Percentiles rank a stretch among this genome's conserved stretches.
Evolutionary conservation across 2,113 vertebrate genomes (phyloP).

Genomic region (Ramphastos sulfuratus): DNA sequence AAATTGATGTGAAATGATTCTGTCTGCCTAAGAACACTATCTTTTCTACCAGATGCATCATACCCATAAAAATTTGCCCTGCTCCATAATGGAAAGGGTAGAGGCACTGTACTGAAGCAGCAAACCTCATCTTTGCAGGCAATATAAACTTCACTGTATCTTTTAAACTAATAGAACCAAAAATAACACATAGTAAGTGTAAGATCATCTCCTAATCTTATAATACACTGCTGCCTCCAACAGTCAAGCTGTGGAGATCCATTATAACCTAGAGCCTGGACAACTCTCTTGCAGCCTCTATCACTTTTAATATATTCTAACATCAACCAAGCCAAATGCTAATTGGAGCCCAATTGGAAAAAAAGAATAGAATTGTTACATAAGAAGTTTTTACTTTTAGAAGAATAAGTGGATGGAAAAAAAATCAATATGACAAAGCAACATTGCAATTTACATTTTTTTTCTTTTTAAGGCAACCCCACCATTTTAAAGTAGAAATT

Average conservation of each 20-base stretch:
- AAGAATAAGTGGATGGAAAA: not conserved
- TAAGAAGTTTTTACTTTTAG: not conserved
- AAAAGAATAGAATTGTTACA: not conserved
- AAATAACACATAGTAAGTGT: not conserved
- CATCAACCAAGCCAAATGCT: not conserved
- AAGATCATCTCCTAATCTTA: conserved; percentile 26
- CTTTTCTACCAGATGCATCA: not conserved
- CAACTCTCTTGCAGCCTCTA: not conserved
- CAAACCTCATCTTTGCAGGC: not conserved
- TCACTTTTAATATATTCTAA: not conserved
- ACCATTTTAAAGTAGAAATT: not conserved
- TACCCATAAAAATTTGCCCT: not conserved
- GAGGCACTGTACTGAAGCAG: not conserved
- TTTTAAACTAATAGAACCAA: conserved; percentile 19
- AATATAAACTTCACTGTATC: not conserved
- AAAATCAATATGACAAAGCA: not conserved
- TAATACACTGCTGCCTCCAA: conserved; percentile 69
- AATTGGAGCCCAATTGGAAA: not conserved
- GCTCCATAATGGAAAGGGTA: not conserved
- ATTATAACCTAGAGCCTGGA: not conserved
- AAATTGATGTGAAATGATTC: not conserved
- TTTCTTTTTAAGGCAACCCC: not conserved
- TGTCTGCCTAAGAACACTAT: not conserved
- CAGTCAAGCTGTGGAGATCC: conserved; percentile 42
- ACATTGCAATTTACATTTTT: not conserved